Conservation (phyloP, 2,797 vertebrate species). For the Smutsia gigantea region DNA sequence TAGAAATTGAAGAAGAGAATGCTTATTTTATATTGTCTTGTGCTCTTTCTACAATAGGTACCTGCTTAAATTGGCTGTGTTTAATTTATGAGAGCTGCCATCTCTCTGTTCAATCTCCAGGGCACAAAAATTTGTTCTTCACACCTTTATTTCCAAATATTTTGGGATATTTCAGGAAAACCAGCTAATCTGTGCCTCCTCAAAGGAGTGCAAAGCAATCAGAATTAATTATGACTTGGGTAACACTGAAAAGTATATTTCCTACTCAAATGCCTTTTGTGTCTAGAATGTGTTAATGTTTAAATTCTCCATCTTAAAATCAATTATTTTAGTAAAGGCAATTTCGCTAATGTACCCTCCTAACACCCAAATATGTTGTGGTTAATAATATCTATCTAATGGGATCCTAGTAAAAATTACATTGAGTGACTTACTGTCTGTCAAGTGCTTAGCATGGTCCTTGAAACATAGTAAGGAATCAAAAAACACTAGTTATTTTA, state of each 20-base stretch:
- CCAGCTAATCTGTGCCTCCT: background rate
- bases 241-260: background rate
- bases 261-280: background rate
- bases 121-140: constrained; percentile 20
- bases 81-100: constrained; percentile 61
- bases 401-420: background rate
- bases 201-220: background rate
- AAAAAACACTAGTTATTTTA: background rate
- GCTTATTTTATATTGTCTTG: background rate
- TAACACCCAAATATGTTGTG: background rate
- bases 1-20: constrained; percentile 39
- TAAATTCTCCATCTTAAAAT: background rate
- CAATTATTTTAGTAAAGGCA: background rate
- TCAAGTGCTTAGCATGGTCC: background rate
- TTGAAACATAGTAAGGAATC: background rate
- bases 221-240: background rate
- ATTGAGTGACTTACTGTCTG: background rate
- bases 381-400: background rate
- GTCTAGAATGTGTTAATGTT: background rate
- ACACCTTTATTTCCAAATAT: constrained; percentile 44
- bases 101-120: constrained; percentile 59
- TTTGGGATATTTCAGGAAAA: constrained; percentile 40
- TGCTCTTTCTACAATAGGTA: constrained; percentile 19
- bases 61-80: background rate
- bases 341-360: background rate